A percentile compares a stretch with the other conserved stretches of the same genome.
phyloP scores from a whole-genome alignment of 2,113 vertebrate genomes.

The Sitta europaea region DNA sequence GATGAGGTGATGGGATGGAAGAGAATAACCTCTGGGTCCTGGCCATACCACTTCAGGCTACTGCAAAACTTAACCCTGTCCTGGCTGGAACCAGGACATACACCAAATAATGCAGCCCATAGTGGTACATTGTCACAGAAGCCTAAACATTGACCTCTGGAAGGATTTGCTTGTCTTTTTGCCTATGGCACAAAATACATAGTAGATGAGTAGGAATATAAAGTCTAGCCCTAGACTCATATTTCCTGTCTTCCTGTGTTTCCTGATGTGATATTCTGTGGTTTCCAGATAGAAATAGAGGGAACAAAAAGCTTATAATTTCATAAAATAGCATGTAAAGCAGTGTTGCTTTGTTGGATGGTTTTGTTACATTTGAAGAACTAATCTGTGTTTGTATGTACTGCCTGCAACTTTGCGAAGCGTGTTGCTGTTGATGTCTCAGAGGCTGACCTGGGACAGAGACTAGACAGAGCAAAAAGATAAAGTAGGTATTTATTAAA shows the following conservation, averaged over 20 bases:
- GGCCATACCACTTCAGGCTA: background rate
- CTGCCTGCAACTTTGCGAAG: background rate
- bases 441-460: too few relatives aligned
- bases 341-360: fast-evolving
- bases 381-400: background rate
- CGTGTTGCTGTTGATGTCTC: too few relatives aligned
- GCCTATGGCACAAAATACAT: background rate
- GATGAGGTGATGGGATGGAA: too few relatives aligned
- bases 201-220: background rate
- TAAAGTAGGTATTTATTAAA: too few relatives aligned
- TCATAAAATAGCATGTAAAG: background rate
- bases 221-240: background rate
- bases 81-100: background rate
- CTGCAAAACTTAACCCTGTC: background rate
- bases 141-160: background rate
- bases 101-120: background rate
- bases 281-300: background rate
- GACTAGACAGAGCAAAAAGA: too few relatives aligned
- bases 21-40: background rate
- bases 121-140: background rate
- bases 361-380: background rate
- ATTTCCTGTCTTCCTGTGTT: background rate
- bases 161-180: background rate
- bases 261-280: background rate
- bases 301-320: background rate